Percentiles rank a stretch among this genome's conserved stretches.
Conservation (phyloP, 2,888 invertebrate species). For the Trichopoda pennipes region DNA sequence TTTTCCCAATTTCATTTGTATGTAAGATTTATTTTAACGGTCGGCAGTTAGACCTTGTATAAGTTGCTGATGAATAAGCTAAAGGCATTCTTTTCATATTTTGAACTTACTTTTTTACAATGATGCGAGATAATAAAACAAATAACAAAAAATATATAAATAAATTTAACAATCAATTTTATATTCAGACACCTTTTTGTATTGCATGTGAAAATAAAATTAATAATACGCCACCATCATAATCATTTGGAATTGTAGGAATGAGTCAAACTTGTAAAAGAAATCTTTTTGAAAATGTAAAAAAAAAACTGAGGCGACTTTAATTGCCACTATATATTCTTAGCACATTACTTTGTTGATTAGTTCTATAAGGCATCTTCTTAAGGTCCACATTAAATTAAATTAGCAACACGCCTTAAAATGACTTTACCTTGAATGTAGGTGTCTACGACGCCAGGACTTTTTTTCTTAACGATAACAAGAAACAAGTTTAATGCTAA, state of each 20-base stretch:
- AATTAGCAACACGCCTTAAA: no score
- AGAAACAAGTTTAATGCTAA: neutral
- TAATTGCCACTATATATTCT: neutral
- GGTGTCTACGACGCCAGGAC: no score
- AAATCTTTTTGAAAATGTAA: slow-evolving; percentile 1
- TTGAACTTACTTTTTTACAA: slow-evolving; percentile 14
- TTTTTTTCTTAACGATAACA: no score
- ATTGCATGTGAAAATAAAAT: slow-evolving; percentile 77
- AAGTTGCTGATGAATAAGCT: slow-evolving; percentile 63
- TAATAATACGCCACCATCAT: slow-evolving; percentile 74
- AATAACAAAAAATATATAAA: neutral
- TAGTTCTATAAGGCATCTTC: no score
- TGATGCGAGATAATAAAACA: slow-evolving; percentile 6
- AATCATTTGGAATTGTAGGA: slow-evolving; percentile 7
- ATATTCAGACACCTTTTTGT: slow-evolving; percentile 42
- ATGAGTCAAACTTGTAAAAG: slow-evolving; percentile 15
- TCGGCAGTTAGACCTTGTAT: slow-evolving; percentile 22
- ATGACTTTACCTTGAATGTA: no score
- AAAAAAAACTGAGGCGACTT: slow-evolving; percentile 1
- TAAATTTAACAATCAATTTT: slow-evolving; percentile 44
- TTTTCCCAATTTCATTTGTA: slow-evolving; percentile 45
- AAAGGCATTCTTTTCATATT: slow-evolving; percentile 32
- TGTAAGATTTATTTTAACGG: slow-evolving; percentile 1
- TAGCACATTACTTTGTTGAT: no score
- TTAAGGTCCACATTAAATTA: no score